A percentile compares a stretch with the other conserved stretches of the same genome.
These are phyloP conservation scores for Melanotaenia trifasciata DNA, from an alignment of 2,797 vertebrate species.

Conservation along the genomic window DNA sequence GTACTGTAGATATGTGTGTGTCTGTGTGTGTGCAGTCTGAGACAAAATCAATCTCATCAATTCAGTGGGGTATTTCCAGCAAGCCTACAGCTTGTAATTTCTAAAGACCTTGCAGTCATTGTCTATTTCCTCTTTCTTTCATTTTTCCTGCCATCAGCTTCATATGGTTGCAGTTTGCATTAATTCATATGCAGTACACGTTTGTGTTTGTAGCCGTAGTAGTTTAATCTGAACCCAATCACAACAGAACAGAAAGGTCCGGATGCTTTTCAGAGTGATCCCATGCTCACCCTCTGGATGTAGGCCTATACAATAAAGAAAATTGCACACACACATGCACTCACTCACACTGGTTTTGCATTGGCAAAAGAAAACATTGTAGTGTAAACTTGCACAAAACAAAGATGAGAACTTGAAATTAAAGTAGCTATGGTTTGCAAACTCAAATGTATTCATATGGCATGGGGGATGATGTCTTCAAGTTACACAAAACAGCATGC, in stretches of 20 bases:
- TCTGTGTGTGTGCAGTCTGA: slow-evolving; percentile 37
- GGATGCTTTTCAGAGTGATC: slow-evolving; percentile 57
- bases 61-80: slow-evolving; percentile 76
- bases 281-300: slow-evolving; percentile 61
- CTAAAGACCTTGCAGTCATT: slow-evolving; percentile 77
- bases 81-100: slow-evolving; percentile 76
- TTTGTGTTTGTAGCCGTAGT: slow-evolving; percentile 71
- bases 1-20: slow-evolving; percentile 29
- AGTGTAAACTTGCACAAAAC: slow-evolving; percentile 36
- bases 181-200: slow-evolving; percentile 76
- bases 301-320: slow-evolving; percentile 25
- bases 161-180: slow-evolving; percentile 82
- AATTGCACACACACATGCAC: slow-evolving; percentile 10
- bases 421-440: slow-evolving; percentile 31
- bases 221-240: slow-evolving; percentile 77
- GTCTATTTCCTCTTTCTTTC: slow-evolving; percentile 75
- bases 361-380: slow-evolving; percentile 12
- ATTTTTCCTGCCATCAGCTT: slow-evolving; percentile 66
- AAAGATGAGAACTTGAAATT: slow-evolving; percentile 25
- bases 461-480: slow-evolving; percentile 13
- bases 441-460: slow-evolving; percentile 42
- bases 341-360: neutral
- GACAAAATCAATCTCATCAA: slow-evolving; percentile 78
- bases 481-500: slow-evolving; percentile 57
- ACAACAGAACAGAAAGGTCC: slow-evolving; percentile 76